Base-by-base conservation (phyloP, 2,113 vertebrate genomes). In the Andinoacara biseriatus region DNA sequence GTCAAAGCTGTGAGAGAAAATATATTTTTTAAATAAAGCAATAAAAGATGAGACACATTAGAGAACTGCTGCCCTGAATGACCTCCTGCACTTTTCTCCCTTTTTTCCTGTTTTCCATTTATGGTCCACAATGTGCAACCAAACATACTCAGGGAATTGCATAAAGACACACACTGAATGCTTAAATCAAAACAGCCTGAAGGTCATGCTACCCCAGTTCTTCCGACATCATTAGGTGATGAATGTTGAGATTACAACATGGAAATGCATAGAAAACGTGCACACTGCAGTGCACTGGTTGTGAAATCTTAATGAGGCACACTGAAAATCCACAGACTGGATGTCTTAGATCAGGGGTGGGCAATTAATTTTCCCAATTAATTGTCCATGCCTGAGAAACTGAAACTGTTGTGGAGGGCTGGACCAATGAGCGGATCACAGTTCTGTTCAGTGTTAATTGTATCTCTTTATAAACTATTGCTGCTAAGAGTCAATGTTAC, bases 1-100 rank as follows among this genome's bases (percentile, higher is more conserved):
- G 76, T 74, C 22, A 10, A 20, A 11, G 38, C 75, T 81, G 57
- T 1, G 13, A 57, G 26, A 80, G 60, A 79, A 35, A 52, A 38
- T 54, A 62, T 26, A 26, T 26, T 77, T 33, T 31, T 31, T 31
- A 1, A 31, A 46, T 0, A 40, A 61, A 65, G 56, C 26, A 54
- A 60, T 18, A 54, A 74, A 49, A 62, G 46, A 61, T 20, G 58
- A 62, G 78, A 79, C 57, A 14, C 65, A 89, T 61, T 52, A 81
- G 81, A 58, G 56, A 60, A n/a, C 56, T 58, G 78, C 18, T 86
- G 76, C 31, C 62, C 78, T 29, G 17, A 52, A 46, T 76, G 72
- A 82, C 61, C 61, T 63, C 57, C 24, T 38, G 38, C 72, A 33
- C 75, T 57, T 77, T 74, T 76, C 85, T 54, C 29, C 29, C 11